phyloP scores from a whole-genome alignment of 2,797 vertebrate species.

The Astyanax mexicanus region DNA sequence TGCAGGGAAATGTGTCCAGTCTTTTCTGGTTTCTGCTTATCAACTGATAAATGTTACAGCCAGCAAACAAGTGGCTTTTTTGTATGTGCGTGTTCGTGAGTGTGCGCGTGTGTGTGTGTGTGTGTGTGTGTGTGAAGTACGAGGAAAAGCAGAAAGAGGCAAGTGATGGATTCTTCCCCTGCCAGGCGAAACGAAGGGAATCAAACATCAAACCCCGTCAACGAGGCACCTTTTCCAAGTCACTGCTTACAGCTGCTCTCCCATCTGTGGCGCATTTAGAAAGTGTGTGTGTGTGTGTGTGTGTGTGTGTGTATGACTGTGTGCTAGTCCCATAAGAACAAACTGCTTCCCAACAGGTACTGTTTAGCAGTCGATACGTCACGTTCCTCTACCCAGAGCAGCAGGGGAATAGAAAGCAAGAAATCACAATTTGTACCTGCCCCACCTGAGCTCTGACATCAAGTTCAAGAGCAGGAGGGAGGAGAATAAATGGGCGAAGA shows the following conservation, averaged over 20 bases:
- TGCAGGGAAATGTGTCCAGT: neutral
- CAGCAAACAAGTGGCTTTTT: conserved; percentile 47
- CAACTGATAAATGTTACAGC: conserved; percentile 51
- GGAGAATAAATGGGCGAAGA: conserved; percentile 19
- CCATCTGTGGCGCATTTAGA: conserved; percentile 67
- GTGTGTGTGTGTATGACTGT: conserved; percentile 24
- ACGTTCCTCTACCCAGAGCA: conserved; percentile 40
- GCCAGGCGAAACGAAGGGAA: conserved; percentile 59
- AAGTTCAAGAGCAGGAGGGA: neutral
- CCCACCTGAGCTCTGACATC: conserved; percentile 39
- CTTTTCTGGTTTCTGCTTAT: conserved; percentile 35
- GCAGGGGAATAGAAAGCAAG: conserved; percentile 29
- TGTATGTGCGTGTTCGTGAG: neutral
- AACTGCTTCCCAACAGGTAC: conserved; percentile 58
- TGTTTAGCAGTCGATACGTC: conserved; percentile 56
- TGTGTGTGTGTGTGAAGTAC: conserved; percentile 13
- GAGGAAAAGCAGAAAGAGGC: conserved; percentile 32
- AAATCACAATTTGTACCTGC: conserved; percentile 47
- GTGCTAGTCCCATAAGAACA: conserved; percentile 49
- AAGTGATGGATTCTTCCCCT: conserved; percentile 51
- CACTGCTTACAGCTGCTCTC: conserved; percentile 68
- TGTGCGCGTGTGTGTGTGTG: conserved; percentile 13
- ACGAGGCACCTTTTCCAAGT: conserved; percentile 66
- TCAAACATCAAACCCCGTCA: conserved; percentile 67
- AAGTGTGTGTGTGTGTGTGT: conserved; percentile 39